Base-by-base conservation (phyloP, 2,797 vertebrate genomes). In the Steatocranus sp. region DNA sequence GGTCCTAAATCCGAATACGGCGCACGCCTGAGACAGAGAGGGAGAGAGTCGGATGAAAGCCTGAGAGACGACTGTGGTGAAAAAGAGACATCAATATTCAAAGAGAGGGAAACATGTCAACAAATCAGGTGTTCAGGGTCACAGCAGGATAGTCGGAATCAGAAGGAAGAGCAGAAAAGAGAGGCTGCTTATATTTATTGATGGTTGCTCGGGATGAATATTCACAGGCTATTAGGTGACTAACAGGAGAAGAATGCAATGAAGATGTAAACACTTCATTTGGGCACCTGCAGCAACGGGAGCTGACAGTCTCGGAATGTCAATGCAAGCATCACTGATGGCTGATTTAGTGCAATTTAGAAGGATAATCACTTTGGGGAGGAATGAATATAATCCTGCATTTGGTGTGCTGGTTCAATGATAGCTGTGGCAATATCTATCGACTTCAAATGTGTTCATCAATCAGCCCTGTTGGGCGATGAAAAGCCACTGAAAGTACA, bases 81-180 rank as follows among this genome's bases (percentile, higher is more conserved):
- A 15, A 79, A 14, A 81, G 32, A 84, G 75, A 83, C 63, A 38
- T 84, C 48, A 68, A 38, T n/a, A 54, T 63, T 73, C 27, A 78
- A 41, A 20, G 25, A 34, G 15, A 10, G 18, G 73, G 36, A 86
- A 23, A 83, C 68, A 78, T 43, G 41, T 87, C 51, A 68, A 32
- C 27, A 66, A 48, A 46, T 30, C 75, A 46, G 38, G 38, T 30
- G 25, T 58, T 43, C 25, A 23, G n/a, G 7, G 54, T 63, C 38
- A 46, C 8, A 23, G 46, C 41, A 9, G 56, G 43, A 48, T 2
- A 30, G 25, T 18, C 9, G 3, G 23, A 14, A 73, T 46, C 66
- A 48, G 41, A 70, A 70, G 23, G 8, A 70, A 46, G 10, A 46
- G 4, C 25, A 48, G 66, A n/a, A 48, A 73, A 73, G 41, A 70